Conservation (phyloP, 2,113 vertebrate species). For the Anseranas semipalmata region DNA sequence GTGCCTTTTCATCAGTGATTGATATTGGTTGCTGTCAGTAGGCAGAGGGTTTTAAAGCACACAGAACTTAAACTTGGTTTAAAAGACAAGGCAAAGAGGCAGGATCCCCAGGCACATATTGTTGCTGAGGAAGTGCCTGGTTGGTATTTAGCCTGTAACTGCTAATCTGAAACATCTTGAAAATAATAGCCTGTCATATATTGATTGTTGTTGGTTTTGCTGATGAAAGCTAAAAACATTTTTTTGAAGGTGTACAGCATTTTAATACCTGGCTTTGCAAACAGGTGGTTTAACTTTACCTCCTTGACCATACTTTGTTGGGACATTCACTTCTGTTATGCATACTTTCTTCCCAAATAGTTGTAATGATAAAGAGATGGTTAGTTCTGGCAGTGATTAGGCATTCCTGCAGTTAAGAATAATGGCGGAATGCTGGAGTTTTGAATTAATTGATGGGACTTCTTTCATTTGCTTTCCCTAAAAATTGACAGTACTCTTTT, state of each 20-base stretch:
- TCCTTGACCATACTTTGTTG: background rate
- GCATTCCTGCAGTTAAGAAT: background rate
- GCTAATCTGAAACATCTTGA: background rate
- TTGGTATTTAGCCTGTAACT: background rate
- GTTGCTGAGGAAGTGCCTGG: background rate
- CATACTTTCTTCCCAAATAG: accelerated
- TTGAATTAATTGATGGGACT: background rate
- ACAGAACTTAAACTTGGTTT: background rate
- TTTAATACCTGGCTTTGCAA: background rate
- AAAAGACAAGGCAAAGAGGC: background rate
- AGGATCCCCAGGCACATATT: accelerated
- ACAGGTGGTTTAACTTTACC: background rate
- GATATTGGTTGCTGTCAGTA: accelerated
- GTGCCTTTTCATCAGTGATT: background rate
- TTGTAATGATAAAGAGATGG: background rate
- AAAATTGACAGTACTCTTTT: background rate
- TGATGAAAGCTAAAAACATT: background rate
- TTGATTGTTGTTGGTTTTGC: background rate
- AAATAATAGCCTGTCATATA: accelerated
- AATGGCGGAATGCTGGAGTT: background rate
- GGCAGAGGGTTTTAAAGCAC: background rate
- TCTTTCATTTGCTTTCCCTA: background rate
- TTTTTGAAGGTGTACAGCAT: accelerated
- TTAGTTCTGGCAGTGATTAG: background rate
- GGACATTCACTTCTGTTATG: accelerated